Evolutionary conservation across 2,888 invertebrate species (phyloP), one percentile per base, ranked within the genome.

Genomic region (Xestoiulus laeticollis): DNA sequence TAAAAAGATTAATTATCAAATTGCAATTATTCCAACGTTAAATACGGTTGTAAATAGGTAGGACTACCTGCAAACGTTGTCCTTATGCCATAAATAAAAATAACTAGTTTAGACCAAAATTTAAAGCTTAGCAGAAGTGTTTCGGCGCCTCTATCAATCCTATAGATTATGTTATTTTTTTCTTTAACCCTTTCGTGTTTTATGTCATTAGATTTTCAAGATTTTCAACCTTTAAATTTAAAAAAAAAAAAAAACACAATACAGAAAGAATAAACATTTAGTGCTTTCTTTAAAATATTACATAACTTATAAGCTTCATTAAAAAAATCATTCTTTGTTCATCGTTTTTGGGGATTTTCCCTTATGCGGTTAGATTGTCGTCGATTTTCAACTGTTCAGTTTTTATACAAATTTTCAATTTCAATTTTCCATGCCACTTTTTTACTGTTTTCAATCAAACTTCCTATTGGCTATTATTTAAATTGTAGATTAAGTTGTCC

Each of bases 1-100:
- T 68, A 26, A n/a, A 68, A 68, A 68, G 68, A 68, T 68, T 68
- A 68, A 68, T 68, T 68, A 68, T 68, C 10, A 68, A 68, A 68
- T 68, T 68, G 68, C 26, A 68, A 68, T 68, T 68, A 68, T 68
- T 59, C 59, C 59, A 59, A 59, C 59, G 59, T 48, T 16, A n/a
- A 59, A 22, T n/a, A 59, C 59, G 59, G 59, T 59, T 59, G 59
- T 59, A 59, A 59, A 59, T n/a, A 59, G 59, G 59, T 59, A 59
- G 3, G 59, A n/a, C 59, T 59, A 59, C 59, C 22, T 48, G 59
- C n/a, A 59, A 16, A 59, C 59, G 59, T 59, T 16, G 59, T 6
- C 68, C 26, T 68, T 68, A 68, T 68, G 68, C 10, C 68, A 68
- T 68, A 68, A 68, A 68, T 26, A 26, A 68, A 68, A 68, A 68